Base-by-base conservation (phyloP, 2,797 vertebrate species). In the Sciurus carolinensis region DNA sequence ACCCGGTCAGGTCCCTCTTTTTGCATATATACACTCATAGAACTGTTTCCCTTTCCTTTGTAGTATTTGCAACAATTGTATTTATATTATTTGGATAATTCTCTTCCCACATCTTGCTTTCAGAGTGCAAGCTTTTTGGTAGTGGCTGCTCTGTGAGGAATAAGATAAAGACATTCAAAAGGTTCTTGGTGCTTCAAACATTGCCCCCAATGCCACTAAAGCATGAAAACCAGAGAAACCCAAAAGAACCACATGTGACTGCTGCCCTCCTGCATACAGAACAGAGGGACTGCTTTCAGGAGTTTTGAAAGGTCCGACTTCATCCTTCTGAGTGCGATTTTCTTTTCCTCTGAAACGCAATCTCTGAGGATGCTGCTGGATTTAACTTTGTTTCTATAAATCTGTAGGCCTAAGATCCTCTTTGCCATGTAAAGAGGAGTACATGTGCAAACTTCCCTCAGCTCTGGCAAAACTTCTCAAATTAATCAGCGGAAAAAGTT, bases 111-210 rank as follows among this genome's bases (percentile, higher is more conserved):
- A 30, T 59, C 14, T 59, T 80, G 14, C 26, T 54, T 12, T 83
- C 15, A 85, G 15, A 86, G 52, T 13, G 15, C 15, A 86, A 66
- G 44, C 1, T 47, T 80, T 67, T 66, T 36, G 50, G 9, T 15
- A 22, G 26, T 62, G 28, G 28, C 7, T 88, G 5, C 20, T 90
- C 28, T 18, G 28, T 42, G 30, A 71, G 79, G 82, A 71, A 66
- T 96, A 90, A 90, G 36, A 85, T n/a, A 86, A 90, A 93, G 26
- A 73, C 13, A 76, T 52, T 80, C 64, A 75, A 84, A 92, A 57
- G 10, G 13, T 30, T 76, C 42, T 33, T 72, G 57, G 30, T 62
- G 20, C 57, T 90, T 95, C 69, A 79, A 77, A 94, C 77, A 54
- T 15, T 50, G 69, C 72, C 75, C 18, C 72, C n/a, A 39, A 36